Percentiles rank a stretch among this genome's conserved stretches.
These are phyloP conservation scores for Tigriopus japonicus DNA, from an alignment of 1,140 invertebrate species.

Conservation along the genomic window DNA sequence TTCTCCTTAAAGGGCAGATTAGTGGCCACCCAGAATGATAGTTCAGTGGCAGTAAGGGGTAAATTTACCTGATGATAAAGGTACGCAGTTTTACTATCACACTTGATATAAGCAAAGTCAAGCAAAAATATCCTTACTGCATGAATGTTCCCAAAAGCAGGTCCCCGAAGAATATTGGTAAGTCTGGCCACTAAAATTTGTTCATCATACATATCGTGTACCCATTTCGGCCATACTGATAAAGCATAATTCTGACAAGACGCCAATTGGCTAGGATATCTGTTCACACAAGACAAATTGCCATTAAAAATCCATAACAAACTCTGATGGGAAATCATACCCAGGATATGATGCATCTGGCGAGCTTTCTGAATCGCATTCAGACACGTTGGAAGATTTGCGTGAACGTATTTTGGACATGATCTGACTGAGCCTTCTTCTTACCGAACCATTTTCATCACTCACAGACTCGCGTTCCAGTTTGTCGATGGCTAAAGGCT, in stretches of 20 bases:
- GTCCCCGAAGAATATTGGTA: neutral
- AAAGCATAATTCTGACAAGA: too few relatives aligned
- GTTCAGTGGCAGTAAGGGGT: conserved; percentile 41
- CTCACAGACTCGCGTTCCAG: neutral
- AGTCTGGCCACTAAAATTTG: neutral
- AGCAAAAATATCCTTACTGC: neutral
- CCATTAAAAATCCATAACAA: too few relatives aligned
- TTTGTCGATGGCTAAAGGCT: neutral
- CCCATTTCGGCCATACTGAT: too few relatives aligned
- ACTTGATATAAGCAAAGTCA: neutral
- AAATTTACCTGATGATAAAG: conserved; percentile 20
- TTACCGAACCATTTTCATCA: neutral
- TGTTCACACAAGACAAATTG: too few relatives aligned
- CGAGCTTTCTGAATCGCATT: too few relatives aligned
- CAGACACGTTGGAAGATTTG: too few relatives aligned
- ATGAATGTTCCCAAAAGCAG: neutral
- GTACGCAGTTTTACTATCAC: neutral
- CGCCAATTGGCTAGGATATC: too few relatives aligned
- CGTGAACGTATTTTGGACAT: neutral
- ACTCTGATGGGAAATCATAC: too few relatives aligned
- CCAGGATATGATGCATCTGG: too few relatives aligned
- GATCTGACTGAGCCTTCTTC: neutral
- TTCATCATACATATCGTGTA: neutral
- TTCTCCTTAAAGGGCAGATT: conserved; percentile 44
- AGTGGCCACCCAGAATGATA: conserved; percentile 57